These are phyloP conservation scores for Trachelus iudaicus DNA, from an alignment of 2,888 invertebrate species.

Conservation along the genomic window DNA sequence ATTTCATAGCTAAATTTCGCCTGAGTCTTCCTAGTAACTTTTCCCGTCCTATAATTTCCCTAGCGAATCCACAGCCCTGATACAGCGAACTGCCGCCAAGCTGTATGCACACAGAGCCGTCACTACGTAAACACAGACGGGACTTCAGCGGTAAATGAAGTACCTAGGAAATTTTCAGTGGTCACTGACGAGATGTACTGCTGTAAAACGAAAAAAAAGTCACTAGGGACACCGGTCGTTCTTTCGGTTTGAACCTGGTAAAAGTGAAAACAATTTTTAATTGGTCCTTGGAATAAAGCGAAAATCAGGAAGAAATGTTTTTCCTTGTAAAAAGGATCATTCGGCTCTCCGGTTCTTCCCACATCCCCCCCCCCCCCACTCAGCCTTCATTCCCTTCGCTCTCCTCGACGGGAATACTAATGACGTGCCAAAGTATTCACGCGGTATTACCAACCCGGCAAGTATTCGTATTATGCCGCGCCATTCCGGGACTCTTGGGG, in stretches of 20 bases:
- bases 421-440: neutral
- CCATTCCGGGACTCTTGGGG: neutral
- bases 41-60: neutral
- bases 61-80: neutral
- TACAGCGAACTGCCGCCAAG: neutral
- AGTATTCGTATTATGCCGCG: neutral
- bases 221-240: no score
- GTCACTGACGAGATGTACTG: neutral
- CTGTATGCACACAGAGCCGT: neutral
- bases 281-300: neutral
- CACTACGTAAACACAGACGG: neutral
- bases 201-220: neutral
- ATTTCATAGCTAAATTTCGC: neutral
- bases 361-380: neutral
- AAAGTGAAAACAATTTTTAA: neutral
- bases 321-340: neutral
- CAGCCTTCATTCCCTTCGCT: conserved; percentile 1
- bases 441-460: neutral
- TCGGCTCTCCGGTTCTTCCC: neutral
- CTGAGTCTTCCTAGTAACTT: neutral
- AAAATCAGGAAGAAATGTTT: neutral
- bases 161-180: neutral
- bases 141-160: neutral
- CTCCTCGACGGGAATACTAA: neutral
- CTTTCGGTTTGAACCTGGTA: neutral